phyloP scores from a whole-genome alignment of 2,888 invertebrate species.

The Stenurella melanura region DNA sequence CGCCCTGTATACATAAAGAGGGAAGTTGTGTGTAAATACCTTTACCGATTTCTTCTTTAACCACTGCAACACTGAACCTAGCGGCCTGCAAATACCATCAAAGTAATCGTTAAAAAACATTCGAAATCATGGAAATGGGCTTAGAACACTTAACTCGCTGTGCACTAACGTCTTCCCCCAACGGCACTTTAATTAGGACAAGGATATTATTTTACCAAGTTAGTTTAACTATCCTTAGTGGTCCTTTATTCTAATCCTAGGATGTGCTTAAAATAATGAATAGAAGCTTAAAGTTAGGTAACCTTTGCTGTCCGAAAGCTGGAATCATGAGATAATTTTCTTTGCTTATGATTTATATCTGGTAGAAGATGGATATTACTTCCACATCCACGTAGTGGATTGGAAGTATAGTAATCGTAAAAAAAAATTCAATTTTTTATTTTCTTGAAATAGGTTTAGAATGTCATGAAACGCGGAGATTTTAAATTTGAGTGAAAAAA shows the following conservation, averaged over 20 bases:
- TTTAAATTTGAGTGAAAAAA: no score
- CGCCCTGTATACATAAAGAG: no score
- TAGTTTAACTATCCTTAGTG: slow-evolving; percentile 17
- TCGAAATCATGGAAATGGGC: background rate
- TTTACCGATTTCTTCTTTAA: background rate
- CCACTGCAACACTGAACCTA: background rate
- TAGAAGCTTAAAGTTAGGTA: background rate
- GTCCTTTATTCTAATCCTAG: slow-evolving; percentile 7
- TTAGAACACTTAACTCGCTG: slow-evolving; percentile 1
- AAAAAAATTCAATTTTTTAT: no score
- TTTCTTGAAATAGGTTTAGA: no score
- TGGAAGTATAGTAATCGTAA: no score
- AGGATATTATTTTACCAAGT: slow-evolving; percentile 28
- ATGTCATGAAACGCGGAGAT: no score
- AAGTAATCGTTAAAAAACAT: background rate
- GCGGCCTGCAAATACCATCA: background rate
- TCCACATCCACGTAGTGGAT: no score
- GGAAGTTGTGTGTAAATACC: no score
- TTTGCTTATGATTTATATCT: no score
- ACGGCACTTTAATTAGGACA: slow-evolving; percentile 20
- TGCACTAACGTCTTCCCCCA: slow-evolving; percentile 3
- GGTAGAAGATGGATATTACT: no score
- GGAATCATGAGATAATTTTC: background rate
- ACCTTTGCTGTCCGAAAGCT: background rate
- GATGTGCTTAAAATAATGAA: slow-evolving; percentile 20